These are phyloP conservation scores for Neosilurus hyrtlii DNA, from an alignment of 2,797 vertebrate species.

Conservation along the genomic window DNA sequence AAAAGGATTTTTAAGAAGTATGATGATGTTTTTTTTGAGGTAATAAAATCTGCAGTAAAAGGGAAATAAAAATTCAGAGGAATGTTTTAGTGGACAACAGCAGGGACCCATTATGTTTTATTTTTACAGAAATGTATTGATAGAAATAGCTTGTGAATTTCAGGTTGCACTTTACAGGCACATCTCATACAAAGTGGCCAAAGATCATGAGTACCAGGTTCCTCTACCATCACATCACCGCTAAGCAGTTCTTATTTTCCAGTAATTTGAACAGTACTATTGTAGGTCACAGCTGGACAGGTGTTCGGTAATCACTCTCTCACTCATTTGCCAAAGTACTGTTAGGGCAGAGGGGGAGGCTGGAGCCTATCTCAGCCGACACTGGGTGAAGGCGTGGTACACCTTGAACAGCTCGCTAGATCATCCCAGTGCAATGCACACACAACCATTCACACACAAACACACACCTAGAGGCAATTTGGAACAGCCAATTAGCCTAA, in stretches of 20 bases:
- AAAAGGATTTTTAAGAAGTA: background rate
- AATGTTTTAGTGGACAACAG: background rate
- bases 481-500: too few relatives aligned
- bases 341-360: too few relatives aligned
- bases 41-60: background rate
- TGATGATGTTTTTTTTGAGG: background rate
- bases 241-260: background rate
- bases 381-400: too few relatives aligned
- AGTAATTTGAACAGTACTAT: background rate
- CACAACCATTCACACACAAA: too few relatives aligned
- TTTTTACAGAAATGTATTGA: background rate
- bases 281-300: slow-evolving; percentile 18
- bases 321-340: too few relatives aligned
- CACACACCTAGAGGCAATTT: too few relatives aligned
- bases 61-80: background rate
- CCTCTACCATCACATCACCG: background rate
- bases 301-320: slow-evolving; percentile 57
- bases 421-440: too few relatives aligned
- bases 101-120: background rate
- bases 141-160: background rate
- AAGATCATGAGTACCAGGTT: background rate
- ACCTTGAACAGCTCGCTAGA: too few relatives aligned
- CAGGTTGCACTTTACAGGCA: slow-evolving; percentile 3
- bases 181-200: background rate
- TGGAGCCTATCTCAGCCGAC: too few relatives aligned